Percentiles rank a stretch among this genome's conserved stretches.
Conservation (phyloP, 2,888 invertebrate species). For the Ophion obscuratus region DNA sequence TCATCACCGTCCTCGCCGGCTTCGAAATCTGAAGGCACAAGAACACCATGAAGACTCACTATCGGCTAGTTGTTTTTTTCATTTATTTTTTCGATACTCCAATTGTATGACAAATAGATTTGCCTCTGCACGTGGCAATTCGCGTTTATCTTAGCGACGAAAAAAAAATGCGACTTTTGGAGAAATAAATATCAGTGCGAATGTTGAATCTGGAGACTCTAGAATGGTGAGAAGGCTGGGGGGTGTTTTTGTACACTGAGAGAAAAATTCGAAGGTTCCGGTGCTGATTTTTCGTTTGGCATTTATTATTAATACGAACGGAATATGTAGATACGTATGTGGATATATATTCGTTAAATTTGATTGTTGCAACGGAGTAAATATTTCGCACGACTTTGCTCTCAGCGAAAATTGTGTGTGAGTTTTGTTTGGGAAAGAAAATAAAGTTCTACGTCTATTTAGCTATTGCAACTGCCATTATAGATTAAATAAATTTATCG, state of each 20-base stretch:
- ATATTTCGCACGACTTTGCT: neutral
- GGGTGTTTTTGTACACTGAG: constrained; percentile 29
- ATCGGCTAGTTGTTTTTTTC: constrained; percentile 3
- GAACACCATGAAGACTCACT: constrained; percentile 36
- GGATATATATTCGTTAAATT: neutral
- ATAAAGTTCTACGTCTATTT: constrained; percentile 56
- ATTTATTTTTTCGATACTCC: neutral
- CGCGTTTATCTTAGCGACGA: neutral
- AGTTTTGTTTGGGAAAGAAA: constrained; percentile 27
- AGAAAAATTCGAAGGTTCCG: constrained; percentile 9
- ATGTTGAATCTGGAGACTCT: constrained; percentile 36
- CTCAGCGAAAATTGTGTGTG: neutral
- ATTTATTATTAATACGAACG: neutral
- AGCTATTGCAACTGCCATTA: constrained; percentile 52
- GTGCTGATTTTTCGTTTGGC: neutral
- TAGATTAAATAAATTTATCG: constrained; percentile 49
- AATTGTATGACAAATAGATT: neutral
- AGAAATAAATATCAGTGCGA: constrained; percentile 43
- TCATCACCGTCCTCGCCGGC: constrained; percentile 89
- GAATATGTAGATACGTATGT: neutral
- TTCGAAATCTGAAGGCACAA: constrained; percentile 87
- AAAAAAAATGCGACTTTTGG: constrained; percentile 1
- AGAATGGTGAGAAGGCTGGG: neutral
- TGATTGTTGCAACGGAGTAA: neutral
- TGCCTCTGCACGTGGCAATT: neutral